Percentiles rank a stretch among this genome's conserved stretches.
Conservation (phyloP, 2,888 invertebrate species). For the Leistus spinibarbis region DNA sequence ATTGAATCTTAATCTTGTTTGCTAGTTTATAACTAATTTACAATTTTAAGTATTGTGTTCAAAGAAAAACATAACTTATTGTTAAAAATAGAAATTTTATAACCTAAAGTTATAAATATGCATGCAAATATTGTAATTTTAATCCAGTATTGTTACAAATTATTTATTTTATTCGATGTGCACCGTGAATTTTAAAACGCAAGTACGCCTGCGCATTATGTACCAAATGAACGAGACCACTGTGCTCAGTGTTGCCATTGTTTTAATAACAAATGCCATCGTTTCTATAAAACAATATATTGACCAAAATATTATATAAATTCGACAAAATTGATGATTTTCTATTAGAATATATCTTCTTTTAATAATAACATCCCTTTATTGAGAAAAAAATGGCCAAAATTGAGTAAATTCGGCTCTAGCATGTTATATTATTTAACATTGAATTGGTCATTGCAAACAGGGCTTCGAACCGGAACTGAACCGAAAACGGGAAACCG, state of each 20-base stretch:
- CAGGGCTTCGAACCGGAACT: no score
- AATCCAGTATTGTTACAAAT: neutral
- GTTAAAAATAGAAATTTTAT: neutral
- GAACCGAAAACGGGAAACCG: no score
- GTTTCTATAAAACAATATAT: neutral
- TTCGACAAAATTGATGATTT: no score
- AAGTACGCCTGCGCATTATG: neutral
- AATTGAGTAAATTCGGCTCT: no score
- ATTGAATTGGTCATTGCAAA: no score
- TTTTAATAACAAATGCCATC: neutral
- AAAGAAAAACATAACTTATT: neutral
- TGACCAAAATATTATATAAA: no score
- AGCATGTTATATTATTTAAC: no score
- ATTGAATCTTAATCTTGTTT: no score
- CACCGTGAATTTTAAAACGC: neutral
- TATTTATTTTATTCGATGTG: neutral
- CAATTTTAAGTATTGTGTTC: neutral
- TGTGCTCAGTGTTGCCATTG: neutral
- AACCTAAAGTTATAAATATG: neutral
- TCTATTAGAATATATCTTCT: no score
- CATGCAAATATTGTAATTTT: neutral
- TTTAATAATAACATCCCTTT: no score
- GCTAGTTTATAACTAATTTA: neutral
- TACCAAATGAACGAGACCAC: neutral
- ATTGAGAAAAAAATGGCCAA: no score